Evolutionary conservation across 2,888 invertebrate genomes (phyloP), one percentile per base, ranked within the genome.

Genomic region (Tanytarsus gracilentus): DNA sequence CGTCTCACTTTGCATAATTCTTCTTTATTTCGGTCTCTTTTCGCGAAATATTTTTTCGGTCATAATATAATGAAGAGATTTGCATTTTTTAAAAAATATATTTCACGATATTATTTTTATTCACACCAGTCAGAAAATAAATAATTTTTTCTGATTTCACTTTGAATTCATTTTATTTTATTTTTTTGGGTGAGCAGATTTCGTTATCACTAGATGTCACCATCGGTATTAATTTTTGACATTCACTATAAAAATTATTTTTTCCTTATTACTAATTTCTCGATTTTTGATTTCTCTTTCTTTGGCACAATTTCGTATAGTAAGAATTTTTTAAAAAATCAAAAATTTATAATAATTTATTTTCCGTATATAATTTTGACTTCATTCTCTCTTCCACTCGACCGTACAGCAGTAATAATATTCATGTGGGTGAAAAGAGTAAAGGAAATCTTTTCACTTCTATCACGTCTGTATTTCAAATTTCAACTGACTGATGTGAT

Each of bases 401-500:
- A 16, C 9, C 16, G 4, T 16, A 14, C 16, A 39, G 39, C n/a
- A 39, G 16, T 39, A 39, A 14, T 14, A 48, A 21, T 48, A 11
- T 48, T 51, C 51, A 29, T 53, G 53, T 53, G 44, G 44, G 44
- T 44, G 53, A 53, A 53, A 53, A 53, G 53, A 21, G 33, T 53
- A n/a, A 14, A 18, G 44, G 23, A 21, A 53, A 53, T 36, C 53
- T 53, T 53, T 53, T 53, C 53, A 53, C 53, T 53, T 53, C 53
- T 36, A 53, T 53, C 53, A 53, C 53, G 53, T 53, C 53, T 53
- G 53, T 53, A 53, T 36, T 53, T 53, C 53, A 53, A 53, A 53
- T 53, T 53, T 53, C 53, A 53, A 53, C 53, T 53, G 53, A 53
- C 53, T 53, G 53, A 53, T 53, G 53, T 53, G 53, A 53, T 53